Conservation (phyloP, 2,797 vertebrate species). For the Ceryle rudis region DNA sequence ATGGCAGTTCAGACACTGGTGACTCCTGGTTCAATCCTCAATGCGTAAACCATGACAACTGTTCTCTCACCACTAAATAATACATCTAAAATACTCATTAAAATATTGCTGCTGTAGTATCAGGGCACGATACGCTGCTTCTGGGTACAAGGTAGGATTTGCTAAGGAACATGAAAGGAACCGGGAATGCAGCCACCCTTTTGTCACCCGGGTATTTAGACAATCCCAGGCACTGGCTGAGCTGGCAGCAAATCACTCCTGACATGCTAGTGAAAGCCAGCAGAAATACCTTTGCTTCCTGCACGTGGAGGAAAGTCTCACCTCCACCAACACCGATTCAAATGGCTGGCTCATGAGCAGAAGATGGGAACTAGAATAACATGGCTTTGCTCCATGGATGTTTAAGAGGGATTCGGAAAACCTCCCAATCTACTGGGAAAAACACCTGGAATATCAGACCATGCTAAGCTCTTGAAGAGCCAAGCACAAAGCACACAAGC, state of each 20-base stretch:
- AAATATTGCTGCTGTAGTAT: neutral
- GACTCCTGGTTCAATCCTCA: neutral
- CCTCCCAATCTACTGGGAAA: neutral
- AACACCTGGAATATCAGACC: neutral
- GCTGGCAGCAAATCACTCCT: neutral
- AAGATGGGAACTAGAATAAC: neutral
- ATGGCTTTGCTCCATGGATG: neutral
- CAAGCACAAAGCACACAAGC: neutral
- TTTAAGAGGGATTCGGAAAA: neutral
- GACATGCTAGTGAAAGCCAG: neutral
- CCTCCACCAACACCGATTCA: neutral
- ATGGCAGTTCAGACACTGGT: neutral
- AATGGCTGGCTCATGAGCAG: neutral
- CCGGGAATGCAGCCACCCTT: neutral
- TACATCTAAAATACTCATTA: neutral
- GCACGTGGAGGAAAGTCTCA: neutral
- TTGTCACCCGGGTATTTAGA: neutral
- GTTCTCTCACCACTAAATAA: neutral
- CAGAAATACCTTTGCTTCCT: neutral
- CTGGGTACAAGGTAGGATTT: neutral
- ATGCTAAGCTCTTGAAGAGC: neutral
- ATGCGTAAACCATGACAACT: neutral
- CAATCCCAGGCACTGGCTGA: neutral
- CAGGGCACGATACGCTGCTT: neutral
- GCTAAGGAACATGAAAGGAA: neutral